Evolutionary conservation across 2,888 invertebrate genomes (phyloP).

Genomic region (Thera obeliscata): DNA sequence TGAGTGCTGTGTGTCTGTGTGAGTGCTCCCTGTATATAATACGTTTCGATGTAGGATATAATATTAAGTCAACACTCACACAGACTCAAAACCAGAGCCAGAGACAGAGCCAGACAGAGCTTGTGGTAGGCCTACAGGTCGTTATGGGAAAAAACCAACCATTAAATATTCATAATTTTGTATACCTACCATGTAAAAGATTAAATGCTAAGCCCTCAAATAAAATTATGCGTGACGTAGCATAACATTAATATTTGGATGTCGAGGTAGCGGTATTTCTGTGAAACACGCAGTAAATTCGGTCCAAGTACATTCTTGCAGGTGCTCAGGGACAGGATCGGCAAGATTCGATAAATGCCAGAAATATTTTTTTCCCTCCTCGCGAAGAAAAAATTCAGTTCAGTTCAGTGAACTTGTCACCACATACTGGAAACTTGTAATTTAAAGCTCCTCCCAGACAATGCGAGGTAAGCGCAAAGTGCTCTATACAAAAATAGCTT

Average conservation of each 20-base stretch:
- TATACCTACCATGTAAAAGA: slow-evolving; percentile 20
- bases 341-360: slow-evolving; percentile 62
- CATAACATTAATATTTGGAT: slow-evolving; percentile 65
- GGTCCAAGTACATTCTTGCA: slow-evolving; percentile 63
- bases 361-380: slow-evolving; percentile 58
- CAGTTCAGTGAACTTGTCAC: slow-evolving; percentile 58
- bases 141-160: slow-evolving; percentile 10
- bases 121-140: slow-evolving; percentile 1
- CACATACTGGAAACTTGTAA: slow-evolving; percentile 28
- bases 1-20: too few relatives aligned
- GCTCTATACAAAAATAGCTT: background rate
- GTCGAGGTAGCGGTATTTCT: slow-evolving; percentile 68
- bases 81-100: too few relatives aligned
- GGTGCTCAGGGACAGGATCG: slow-evolving; percentile 61
- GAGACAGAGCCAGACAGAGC: too few relatives aligned
- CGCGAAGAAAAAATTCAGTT: slow-evolving; percentile 34
- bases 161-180: slow-evolving; percentile 9
- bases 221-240: slow-evolving; percentile 50
- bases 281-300: slow-evolving; percentile 51
- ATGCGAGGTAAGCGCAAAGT: slow-evolving; percentile 12
- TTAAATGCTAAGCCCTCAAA: slow-evolving; percentile 23
- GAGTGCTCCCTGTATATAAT: too few relatives aligned
- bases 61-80: too few relatives aligned
- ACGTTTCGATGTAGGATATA: too few relatives aligned
- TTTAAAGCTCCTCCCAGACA: slow-evolving; percentile 37